phyloP scores from a whole-genome alignment of 2,888 invertebrate genomes.

The Eupithecia insigniata region DNA sequence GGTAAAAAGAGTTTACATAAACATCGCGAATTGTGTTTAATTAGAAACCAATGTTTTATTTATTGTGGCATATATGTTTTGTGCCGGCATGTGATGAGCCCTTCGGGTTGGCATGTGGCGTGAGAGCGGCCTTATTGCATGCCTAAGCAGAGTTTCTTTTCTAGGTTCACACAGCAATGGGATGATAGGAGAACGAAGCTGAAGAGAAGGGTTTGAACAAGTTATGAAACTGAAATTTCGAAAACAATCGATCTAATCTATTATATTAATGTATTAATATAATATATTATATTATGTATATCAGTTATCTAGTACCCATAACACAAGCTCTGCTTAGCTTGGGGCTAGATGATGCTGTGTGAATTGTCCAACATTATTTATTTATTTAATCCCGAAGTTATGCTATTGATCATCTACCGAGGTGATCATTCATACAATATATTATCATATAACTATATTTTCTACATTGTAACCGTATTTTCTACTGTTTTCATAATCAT shows the following conservation, averaged over 20 bases:
- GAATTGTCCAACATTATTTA: too few relatives aligned
- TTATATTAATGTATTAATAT: too few relatives aligned
- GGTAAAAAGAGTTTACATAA: constrained; percentile 38
- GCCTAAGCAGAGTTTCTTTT: constrained; percentile 11
- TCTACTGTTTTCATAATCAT: too few relatives aligned
- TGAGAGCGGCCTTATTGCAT: constrained; percentile 21
- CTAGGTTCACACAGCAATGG: neutral
- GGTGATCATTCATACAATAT: too few relatives aligned
- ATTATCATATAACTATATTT: too few relatives aligned
- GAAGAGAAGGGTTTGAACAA: neutral
- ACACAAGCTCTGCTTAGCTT: too few relatives aligned
- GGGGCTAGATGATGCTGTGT: too few relatives aligned
- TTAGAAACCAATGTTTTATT: constrained; percentile 33
- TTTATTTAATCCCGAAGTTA: neutral
- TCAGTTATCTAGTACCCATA: too few relatives aligned
- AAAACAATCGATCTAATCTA: neutral
- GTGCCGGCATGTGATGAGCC: constrained; percentile 1
- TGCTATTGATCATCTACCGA: too few relatives aligned
- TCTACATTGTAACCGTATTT: too few relatives aligned
- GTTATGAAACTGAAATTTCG: neutral
- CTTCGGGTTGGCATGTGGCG: constrained; percentile 18
- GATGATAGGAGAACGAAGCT: neutral
- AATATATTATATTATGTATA: too few relatives aligned
- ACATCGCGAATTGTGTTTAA: constrained; percentile 29
- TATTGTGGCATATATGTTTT: constrained; percentile 12